Evolutionary conservation across 2,797 vertebrate species (phyloP), one percentile per base, ranked within the genome.

Genomic region (Cyclopterus lumpus): DNA sequence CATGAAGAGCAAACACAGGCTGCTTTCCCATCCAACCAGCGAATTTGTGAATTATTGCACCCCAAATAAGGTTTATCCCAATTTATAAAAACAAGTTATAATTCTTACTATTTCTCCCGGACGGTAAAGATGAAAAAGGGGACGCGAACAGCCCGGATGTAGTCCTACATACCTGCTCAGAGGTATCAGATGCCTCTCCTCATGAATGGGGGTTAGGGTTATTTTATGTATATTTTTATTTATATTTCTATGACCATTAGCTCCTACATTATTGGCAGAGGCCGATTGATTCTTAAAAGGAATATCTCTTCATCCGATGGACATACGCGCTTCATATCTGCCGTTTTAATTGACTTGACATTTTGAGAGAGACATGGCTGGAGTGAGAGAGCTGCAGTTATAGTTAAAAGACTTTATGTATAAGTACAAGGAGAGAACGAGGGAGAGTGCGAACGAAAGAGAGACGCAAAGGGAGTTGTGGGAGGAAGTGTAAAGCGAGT

Each of bases 401-500:
- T 14, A 14, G 49, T 24, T 15, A 55, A 55, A 16, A 55, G 53
- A 30, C 26, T 8, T 30, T 55, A 55, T 24, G 53, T 15, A n/a
- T n/a, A 55, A 28, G 53, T 55, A 53, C 11, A 22, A 12, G 49
- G 81, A 70, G 77, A 40, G 81, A 57, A 65, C 5, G 71, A 74
- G 80, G 54, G 75, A 82, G 70, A 72, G 83, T 48, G 80, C 36
- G 48, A 67, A 70, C 26, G 59, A 79, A 58, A 18, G 53, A 53
- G 73, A 62, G 65, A 59, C 32, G 67, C 54, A 74, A 12, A 22
- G 30, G 74, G 86, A 82, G 75, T 73, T 83, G 85, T 86, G 80
- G 85, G 86, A 88, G 87, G 82, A 79, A 90, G 87, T 82, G 89
- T 82, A 75, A 75, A 82, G 84, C 30, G 82, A 88, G 89, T 87